phyloP scores from a whole-genome alignment of 37 sponge, comb jelly and placozoan genomes.

The Beroe forskalii region DNA sequence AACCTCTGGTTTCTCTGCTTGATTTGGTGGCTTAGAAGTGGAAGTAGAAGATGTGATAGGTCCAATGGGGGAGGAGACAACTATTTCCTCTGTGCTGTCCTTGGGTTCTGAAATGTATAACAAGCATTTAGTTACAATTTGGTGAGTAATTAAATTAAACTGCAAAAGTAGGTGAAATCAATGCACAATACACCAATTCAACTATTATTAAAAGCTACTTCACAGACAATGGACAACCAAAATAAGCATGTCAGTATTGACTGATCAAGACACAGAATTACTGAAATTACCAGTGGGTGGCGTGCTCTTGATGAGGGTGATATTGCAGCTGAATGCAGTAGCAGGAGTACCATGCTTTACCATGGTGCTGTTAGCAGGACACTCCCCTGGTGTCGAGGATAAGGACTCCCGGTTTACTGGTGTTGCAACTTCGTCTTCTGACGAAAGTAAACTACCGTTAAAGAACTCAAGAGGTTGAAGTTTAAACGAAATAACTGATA shows the following conservation, averaged over 20 bases:
- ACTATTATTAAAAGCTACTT: too few species aligned
- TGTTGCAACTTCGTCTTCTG: slow-evolving; percentile 12
- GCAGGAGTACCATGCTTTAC: slow-evolving; percentile 34
- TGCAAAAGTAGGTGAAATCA: too few species aligned
- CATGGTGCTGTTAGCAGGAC: slow-evolving; percentile 60
- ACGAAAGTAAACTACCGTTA: too few species aligned
- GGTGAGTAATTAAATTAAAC: too few species aligned
- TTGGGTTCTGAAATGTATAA: not conserved
- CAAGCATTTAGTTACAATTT: too few species aligned
- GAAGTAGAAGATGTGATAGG: slow-evolving; percentile 17
- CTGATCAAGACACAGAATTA: too few species aligned
- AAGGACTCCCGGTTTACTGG: not conserved
- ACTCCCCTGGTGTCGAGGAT: not conserved
- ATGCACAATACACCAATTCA: too few species aligned
- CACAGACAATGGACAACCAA: too few species aligned
- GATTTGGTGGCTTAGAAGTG: not conserved
- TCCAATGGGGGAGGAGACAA: slow-evolving; percentile 42
- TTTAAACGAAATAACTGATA: too few species aligned
- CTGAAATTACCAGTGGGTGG: slow-evolving; percentile 5
- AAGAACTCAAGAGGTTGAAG: too few species aligned
- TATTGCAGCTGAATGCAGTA: slow-evolving; percentile 3
- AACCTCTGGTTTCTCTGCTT: not conserved
- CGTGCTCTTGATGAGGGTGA: slow-evolving; percentile 4
- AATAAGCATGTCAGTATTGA: too few species aligned
- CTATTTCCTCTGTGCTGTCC: not conserved